Percentiles rank a stretch among this genome's conserved stretches.
These are phyloP conservation scores for Acanthaster planci DNA, from an alignment of 35 echinoderm and acorn worm genomes.

Conservation along the genomic window DNA sequence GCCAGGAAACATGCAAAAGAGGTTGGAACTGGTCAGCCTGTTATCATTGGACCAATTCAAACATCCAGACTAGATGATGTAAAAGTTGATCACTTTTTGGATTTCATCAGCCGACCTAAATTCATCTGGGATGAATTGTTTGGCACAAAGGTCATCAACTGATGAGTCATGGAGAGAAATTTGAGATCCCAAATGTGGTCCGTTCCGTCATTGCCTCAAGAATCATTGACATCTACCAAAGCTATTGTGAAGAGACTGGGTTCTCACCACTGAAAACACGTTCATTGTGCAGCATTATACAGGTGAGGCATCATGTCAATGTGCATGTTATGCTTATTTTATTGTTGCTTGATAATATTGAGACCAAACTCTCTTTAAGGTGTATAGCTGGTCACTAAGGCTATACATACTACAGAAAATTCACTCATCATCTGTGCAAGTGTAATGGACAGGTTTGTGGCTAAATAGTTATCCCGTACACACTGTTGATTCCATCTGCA, in stretches of 20 bases:
- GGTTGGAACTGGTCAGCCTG: conserved; percentile 1
- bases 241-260: neutral
- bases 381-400: too few relatives aligned
- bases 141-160: conserved; percentile 14
- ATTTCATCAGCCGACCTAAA: conserved; percentile 8
- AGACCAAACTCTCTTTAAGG: too few relatives aligned
- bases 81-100: conserved; percentile 24
- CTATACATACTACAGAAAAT: too few relatives aligned
- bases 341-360: too few relatives aligned
- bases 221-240: conserved; percentile 3
- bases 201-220: neutral
- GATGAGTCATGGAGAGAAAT: conserved; percentile 15
- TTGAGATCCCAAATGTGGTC: conserved; percentile 26
- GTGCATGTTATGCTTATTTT: too few relatives aligned
- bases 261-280: neutral
- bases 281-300: neutral
- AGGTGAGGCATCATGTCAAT: too few relatives aligned
- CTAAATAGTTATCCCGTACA: too few relatives aligned
- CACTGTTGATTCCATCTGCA: too few relatives aligned
- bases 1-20: conserved; percentile 20
- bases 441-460: too few relatives aligned
- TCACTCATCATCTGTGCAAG: too few relatives aligned
- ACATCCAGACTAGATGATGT: neutral
- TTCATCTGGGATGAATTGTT: neutral
- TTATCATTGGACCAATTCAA: neutral